Conservation (phyloP, 1,140 invertebrate genomes). For the Drosophila repletoides region DNA sequence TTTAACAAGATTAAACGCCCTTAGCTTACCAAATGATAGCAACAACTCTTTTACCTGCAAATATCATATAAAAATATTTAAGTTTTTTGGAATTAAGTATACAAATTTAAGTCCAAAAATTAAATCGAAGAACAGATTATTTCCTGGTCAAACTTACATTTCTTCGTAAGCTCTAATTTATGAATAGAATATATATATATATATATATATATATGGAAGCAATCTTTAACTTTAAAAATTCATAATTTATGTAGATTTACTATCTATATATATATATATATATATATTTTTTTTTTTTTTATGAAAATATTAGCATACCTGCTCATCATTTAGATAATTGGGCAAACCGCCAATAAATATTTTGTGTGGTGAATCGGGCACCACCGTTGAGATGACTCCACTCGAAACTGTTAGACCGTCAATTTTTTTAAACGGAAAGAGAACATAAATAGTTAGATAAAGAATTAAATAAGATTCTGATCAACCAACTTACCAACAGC, state of each 20-base stretch:
- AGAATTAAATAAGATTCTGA: background rate
- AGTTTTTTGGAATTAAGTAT: too few species aligned
- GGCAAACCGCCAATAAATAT: slow-evolving; percentile 99
- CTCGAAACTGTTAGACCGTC: slow-evolving; percentile 83
- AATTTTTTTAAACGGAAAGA: slow-evolving; percentile 1
- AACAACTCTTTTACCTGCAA: slow-evolving; percentile 96
- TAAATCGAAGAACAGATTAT: too few species aligned
- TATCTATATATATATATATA: too few species aligned
- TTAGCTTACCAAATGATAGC: slow-evolving; percentile 97
- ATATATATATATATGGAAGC: too few species aligned
- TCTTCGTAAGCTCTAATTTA: too few species aligned
- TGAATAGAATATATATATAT: too few species aligned
- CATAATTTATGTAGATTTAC: too few species aligned
- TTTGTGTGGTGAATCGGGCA: slow-evolving; percentile 98
- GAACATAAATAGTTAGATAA: background rate
- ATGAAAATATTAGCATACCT: slow-evolving; percentile 88
- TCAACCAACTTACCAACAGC: slow-evolving; percentile 86
- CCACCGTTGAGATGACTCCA: slow-evolving; percentile 92
- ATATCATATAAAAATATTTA: background rate
- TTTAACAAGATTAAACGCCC: slow-evolving; percentile 99
- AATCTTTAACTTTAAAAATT: too few species aligned
- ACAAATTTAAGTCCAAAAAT: too few species aligned
- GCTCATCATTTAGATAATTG: slow-evolving; percentile 99
- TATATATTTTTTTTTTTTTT: background rate
- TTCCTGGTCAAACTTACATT: too few species aligned